Percentiles rank a stretch among this genome's conserved stretches.
Conservation (phyloP, 2,113 vertebrate genomes). For the Lampris incognitus region DNA sequence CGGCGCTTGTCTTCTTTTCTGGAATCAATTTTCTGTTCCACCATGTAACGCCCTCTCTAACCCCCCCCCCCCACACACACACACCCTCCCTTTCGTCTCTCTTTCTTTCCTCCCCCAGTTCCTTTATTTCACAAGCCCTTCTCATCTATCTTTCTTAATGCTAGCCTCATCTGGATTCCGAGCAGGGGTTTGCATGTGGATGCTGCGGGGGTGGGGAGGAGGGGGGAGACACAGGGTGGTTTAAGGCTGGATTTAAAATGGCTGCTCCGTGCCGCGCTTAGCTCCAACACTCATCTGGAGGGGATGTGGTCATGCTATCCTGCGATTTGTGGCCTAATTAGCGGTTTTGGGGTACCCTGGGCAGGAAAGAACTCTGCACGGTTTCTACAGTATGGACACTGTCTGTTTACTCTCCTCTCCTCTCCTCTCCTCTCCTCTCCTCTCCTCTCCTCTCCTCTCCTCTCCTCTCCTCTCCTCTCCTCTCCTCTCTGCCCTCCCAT, state of each 20-base stretch:
- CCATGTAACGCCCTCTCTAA: constrained; percentile 7
- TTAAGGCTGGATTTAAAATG: constrained; percentile 72
- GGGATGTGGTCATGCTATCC: constrained; percentile 57
- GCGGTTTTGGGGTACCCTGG: constrained; percentile 37
- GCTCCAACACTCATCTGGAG: constrained; percentile 54
- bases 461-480: neutral
- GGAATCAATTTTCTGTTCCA: constrained; percentile 54
- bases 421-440: neutral
- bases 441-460: neutral
- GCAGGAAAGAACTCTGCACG: constrained; percentile 31
- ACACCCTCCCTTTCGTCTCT: neutral
- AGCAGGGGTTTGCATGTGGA: constrained; percentile 48
- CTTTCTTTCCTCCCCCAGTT: constrained; percentile 18
- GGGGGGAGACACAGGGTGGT: constrained; percentile 56
- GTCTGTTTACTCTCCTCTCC: constrained; percentile 22
- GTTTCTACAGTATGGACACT: neutral
- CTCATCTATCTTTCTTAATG: constrained; percentile 56
- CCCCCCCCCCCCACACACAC: too few species aligned
- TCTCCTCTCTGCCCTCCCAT: neutral
- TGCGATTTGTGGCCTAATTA: constrained; percentile 72
- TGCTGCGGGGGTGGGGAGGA: constrained; percentile 41
- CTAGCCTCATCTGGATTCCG: constrained; percentile 60
- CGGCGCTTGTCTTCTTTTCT: constrained; percentile 35
- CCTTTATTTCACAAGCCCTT: constrained; percentile 47
- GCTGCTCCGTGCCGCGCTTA: constrained; percentile 52